phyloP scores from a whole-genome alignment of 23 tunicate genomes.

The Halocynthia roretzi region DNA sequence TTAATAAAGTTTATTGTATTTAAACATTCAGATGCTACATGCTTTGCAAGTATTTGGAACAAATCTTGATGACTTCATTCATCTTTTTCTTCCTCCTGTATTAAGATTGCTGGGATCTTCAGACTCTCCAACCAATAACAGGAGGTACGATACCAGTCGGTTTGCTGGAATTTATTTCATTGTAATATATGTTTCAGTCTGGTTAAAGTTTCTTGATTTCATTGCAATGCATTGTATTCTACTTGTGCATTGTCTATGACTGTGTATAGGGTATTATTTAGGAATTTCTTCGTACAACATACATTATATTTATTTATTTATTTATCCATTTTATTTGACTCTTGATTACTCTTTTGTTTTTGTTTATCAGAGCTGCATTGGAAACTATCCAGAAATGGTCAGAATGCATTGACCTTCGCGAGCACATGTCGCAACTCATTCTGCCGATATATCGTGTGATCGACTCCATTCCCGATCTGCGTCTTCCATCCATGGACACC shows the following conservation, averaged over 20 bases:
- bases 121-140: conserved; percentile 42
- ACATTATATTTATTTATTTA: too few species aligned
- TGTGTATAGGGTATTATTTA: too few species aligned
- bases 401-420: conserved; percentile 79
- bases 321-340: too few species aligned
- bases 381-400: conserved; percentile 41
- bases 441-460: conserved; percentile 52
- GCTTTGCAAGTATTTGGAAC: conserved; percentile 74
- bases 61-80: conserved; percentile 79
- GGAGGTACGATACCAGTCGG: conserved; percentile 24
- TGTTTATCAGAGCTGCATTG: conserved; percentile 40
- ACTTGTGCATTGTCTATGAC: too few species aligned
- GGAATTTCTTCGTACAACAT: too few species aligned
- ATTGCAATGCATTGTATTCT: too few species aligned
- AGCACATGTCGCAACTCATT: conserved; percentile 77
- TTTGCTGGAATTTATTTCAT: not conserved
- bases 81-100: conserved; percentile 78
- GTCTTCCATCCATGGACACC: conserved; percentile 40
- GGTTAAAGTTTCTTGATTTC: too few species aligned
- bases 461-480: conserved; percentile 46
- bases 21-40: conserved; percentile 48
- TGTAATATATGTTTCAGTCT: too few species aligned
- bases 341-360: not conserved
- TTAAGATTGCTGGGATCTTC: conserved; percentile 44
- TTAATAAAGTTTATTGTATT: not conserved